A percentile compares a stretch with the other conserved stretches of the same genome.
phyloP scores from a whole-genome alignment of 2,113 vertebrate genomes.

The zebrafish (Danio rerio) region GRCz12tu NC_133191.1:32336001-32336500 shows the following conservation, averaged over 20 bases:
- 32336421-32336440: neutral
- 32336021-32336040: slow-evolving; percentile 41
- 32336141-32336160: too few relatives aligned
- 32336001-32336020: neutral
- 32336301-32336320: too few relatives aligned
- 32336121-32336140: neutral
- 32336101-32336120: neutral
- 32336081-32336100: neutral
- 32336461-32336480: slow-evolving; percentile 5
- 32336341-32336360: neutral
- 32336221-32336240: too few relatives aligned
- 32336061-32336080: too few relatives aligned
- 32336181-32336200: too few relatives aligned
- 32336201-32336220: too few relatives aligned
- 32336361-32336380: neutral
- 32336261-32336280: too few relatives aligned
- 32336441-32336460: slow-evolving; percentile 23
- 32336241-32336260: too few relatives aligned
- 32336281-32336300: too few relatives aligned
- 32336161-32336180: too few relatives aligned
- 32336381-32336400: neutral
- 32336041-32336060: slow-evolving; percentile 10
- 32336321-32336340: too few relatives aligned
- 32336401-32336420: neutral
- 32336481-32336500: neutral